phyloP scores from a whole-genome alignment of 2,888 invertebrate genomes.

The Dryococelus australis region DNA sequence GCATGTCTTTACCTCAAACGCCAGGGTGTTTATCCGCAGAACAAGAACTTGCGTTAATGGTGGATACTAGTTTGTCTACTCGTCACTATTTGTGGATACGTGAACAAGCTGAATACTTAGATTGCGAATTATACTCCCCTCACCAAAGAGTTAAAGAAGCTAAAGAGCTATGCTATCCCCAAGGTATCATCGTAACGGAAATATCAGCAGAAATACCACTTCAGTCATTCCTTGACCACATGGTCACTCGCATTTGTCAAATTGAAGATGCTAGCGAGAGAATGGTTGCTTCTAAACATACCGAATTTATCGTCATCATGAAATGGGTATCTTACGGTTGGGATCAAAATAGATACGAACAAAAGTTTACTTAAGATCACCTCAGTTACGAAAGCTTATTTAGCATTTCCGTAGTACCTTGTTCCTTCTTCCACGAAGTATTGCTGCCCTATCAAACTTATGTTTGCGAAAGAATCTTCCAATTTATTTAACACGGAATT shows the following conservation, averaged over 20 bases:
- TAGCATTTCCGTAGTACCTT: background rate
- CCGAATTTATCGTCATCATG: background rate
- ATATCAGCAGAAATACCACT: slow-evolving; percentile 17
- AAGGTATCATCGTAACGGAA: background rate
- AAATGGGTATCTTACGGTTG: slow-evolving; percentile 13
- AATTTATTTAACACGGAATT: no score
- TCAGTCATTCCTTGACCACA: background rate
- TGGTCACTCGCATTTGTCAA: no score
- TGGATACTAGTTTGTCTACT: background rate
- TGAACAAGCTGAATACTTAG: background rate
- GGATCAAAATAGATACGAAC: slow-evolving; percentile 31
- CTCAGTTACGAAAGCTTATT: slow-evolving; percentile 34
- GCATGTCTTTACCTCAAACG: background rate
- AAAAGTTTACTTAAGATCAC: slow-evolving; percentile 34
- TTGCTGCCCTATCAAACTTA: slow-evolving; percentile 41
- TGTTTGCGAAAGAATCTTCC: slow-evolving; percentile 43
- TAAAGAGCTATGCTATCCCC: background rate
- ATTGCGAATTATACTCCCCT: background rate
- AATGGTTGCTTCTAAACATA: no score
- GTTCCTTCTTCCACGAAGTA: slow-evolving; percentile 16
- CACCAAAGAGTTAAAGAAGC: background rate
- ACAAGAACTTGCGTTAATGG: background rate
- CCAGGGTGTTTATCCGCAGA: background rate
- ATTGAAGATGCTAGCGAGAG: no score
- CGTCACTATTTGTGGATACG: background rate